Base-by-base conservation (phyloP, 2,888 invertebrate species). In the Tyria jacobaeae region DNA sequence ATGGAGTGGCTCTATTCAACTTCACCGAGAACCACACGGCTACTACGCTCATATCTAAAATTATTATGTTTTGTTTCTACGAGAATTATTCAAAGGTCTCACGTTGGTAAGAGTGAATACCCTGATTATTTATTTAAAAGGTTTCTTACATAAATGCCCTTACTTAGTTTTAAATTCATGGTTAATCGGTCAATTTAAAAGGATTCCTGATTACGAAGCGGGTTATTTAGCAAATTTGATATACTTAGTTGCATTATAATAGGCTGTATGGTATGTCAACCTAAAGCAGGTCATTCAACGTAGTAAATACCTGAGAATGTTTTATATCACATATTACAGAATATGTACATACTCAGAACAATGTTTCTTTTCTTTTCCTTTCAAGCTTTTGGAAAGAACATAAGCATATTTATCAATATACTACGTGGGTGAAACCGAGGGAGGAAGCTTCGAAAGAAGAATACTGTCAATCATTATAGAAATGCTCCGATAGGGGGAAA, bases 181-280 rank as follows among this genome's bases (percentile, higher is more conserved):
- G 21, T 44, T 21, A 21, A 10, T 10, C 4, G 3, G 21, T 12
- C 21, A 17, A 12, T 44, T 41, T 41, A 10, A 44, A 9, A 17
- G 21, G 17, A 17, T 41, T 15, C 37, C 4, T 14, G 3, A 41
- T 70, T 65, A 70, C 60, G 54, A 62, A 63, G 59, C 7, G 66
- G 52, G 69, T 76, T 69, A 52, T 49, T 49, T 52, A 27, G 64
- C 57, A 62, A 75, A 77, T 75, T 72, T 67, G 75, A 76, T 75
- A 68, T 47, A 56, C n/a, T n/a, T 27, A 60, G 62, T 52, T 55
- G 24, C 50, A 27, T 59, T 57, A 68, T 73, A 76, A 69, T 64
- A 61, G 74, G 62, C 47, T 44, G 63, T 58, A 65, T 56, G 52
- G 63, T 58, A 65, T 56, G 52, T 69, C 37, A 56, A 34, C 44